Evolutionary conservation across 2,888 invertebrate genomes (phyloP).

Genomic region (Dynastes tityus): DNA sequence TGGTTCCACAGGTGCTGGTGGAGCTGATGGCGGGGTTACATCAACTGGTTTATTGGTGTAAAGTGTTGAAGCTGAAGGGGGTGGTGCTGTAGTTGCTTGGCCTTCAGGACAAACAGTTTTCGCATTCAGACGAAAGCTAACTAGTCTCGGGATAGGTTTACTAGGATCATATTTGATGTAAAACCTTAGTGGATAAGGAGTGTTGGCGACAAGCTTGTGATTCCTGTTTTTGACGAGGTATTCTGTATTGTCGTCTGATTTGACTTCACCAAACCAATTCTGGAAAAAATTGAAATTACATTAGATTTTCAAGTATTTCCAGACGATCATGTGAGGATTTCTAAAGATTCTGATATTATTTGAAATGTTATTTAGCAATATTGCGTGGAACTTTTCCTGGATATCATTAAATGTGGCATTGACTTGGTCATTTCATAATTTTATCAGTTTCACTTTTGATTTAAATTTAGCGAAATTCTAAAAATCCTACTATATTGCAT

Average conservation of each 20-base stretch:
- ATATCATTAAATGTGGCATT: too few species aligned
- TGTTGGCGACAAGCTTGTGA: constrained; percentile 74
- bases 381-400: too few species aligned
- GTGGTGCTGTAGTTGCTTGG: not conserved
- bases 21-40: not conserved
- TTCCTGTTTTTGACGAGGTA: constrained; percentile 76
- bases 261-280: constrained; percentile 74
- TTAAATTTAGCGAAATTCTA: too few species aligned
- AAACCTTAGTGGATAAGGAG: constrained; percentile 74
- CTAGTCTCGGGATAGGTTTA: constrained; percentile 71
- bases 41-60: not conserved
- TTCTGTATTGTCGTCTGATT: constrained; percentile 74
- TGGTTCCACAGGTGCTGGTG: constrained; percentile 13
- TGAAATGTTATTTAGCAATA: too few species aligned
- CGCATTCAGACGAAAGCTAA: constrained; percentile 74
- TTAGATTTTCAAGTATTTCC: too few species aligned
- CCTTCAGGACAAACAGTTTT: constrained; percentile 73
- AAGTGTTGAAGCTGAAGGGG: not conserved
- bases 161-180: constrained; percentile 76
- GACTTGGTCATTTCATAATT: too few species aligned
- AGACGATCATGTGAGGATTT: too few species aligned
- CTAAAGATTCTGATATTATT: too few species aligned
- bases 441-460: too few species aligned
- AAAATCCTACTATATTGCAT: too few species aligned
- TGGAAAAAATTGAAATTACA: constrained; percentile 57